Conservation (phyloP, 2,888 invertebrate genomes). For the Phrixothrix hirtus region DNA sequence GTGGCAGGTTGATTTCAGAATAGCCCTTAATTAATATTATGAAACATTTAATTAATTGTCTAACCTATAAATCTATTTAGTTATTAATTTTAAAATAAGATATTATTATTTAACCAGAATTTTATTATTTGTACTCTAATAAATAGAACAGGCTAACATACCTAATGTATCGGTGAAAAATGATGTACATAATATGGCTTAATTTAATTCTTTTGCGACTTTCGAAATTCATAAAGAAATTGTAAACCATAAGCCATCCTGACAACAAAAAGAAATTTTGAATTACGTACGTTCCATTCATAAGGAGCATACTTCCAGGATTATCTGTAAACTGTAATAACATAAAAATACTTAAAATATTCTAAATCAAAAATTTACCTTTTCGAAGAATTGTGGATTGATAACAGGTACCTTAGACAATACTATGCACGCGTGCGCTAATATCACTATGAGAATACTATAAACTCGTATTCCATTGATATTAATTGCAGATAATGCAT, state of each 20-base stretch:
- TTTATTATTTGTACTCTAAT: too few species aligned
- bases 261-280: conserved; percentile 15
- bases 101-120: too few species aligned
- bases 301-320: conserved; percentile 1
- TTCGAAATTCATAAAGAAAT: conserved; percentile 8
- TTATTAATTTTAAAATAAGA: too few species aligned
- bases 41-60: too few species aligned
- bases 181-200: too few species aligned
- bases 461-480: conserved; percentile 30
- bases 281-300: conserved; percentile 12
- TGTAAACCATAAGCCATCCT: conserved; percentile 9
- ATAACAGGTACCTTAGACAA: neutral
- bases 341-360: neutral
- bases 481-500: too few species aligned
- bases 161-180: too few species aligned
- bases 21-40: too few species aligned
- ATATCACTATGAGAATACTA: conserved; percentile 23
- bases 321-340: conserved; percentile 6
- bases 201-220: too few species aligned
- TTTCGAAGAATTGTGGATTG: conserved; percentile 21
- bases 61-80: too few species aligned
- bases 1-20: too few species aligned
- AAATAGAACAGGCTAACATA: too few species aligned
- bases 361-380: conserved; percentile 3
- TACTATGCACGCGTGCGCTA: conserved; percentile 22